A percentile compares a stretch with the other conserved stretches of the same genome.
These are phyloP conservation scores for Plestiodon gilberti DNA, from an alignment of 2,113 vertebrate species.

Conservation along the genomic window DNA sequence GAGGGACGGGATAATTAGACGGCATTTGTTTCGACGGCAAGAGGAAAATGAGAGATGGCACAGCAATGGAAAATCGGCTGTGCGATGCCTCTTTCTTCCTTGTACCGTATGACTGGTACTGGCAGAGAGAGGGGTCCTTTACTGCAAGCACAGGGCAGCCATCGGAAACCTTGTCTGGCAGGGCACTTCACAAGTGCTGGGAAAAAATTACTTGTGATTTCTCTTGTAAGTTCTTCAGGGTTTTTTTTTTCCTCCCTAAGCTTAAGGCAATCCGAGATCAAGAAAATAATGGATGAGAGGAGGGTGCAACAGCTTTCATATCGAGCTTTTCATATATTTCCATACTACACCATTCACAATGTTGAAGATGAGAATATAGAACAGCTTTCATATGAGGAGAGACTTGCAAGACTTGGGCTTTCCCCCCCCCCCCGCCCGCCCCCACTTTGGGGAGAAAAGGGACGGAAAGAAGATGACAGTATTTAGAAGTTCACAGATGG, in stretches of 20 bases:
- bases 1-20: conserved; percentile 54
- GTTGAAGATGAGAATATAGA: neutral
- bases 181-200: conserved; percentile 38
- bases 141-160: conserved; percentile 38
- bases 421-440: too few species aligned
- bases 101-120: conserved; percentile 49
- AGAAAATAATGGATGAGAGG: conserved; percentile 17
- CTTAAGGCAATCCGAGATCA: conserved; percentile 21
- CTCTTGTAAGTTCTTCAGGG: conserved; percentile 40
- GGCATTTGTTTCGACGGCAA: conserved; percentile 45
- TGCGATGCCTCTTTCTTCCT: conserved; percentile 49
- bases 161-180: conserved; percentile 61
- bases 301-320: neutral
- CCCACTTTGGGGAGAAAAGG: neutral
- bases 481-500: neutral
- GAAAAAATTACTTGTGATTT: conserved; percentile 55
- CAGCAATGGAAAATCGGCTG: conserved; percentile 38
- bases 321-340: conserved; percentile 24
- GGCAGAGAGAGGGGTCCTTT: conserved; percentile 45
- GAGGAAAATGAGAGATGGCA: conserved; percentile 59
- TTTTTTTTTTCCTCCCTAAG: conserved; percentile 2
- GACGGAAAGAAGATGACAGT: neutral
- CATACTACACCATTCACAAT: neutral
- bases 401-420: neutral
- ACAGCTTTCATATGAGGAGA: neutral